These are phyloP conservation scores for Eilema griseolum DNA, from an alignment of 2,888 invertebrate genomes.

Conservation along the genomic window DNA sequence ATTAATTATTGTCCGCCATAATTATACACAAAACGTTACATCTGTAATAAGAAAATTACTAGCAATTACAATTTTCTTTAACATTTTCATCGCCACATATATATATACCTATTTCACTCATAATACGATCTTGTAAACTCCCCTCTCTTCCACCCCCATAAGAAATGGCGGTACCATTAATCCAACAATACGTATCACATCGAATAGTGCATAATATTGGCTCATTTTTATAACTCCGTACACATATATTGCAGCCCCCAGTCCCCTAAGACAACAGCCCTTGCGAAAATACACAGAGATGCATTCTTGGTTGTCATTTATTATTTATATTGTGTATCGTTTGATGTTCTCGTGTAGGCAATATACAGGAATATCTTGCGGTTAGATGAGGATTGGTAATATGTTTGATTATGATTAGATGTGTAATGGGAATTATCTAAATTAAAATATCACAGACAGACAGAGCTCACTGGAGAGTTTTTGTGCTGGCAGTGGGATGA, in stretches of 20 bases:
- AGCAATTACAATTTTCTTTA: no score
- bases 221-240: constrained; percentile 76
- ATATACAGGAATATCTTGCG: background rate
- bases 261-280: constrained; percentile 58
- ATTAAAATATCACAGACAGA: no score
- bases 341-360: constrained; percentile 17
- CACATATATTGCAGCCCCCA: constrained; percentile 72
- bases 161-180: background rate
- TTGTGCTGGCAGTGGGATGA: no score
- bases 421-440: no score
- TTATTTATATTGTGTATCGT: constrained; percentile 43
- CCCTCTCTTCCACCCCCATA: background rate
- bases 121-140: background rate
- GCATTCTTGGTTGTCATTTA: constrained; percentile 81
- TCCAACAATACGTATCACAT: constrained; percentile 52
- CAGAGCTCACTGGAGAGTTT: no score
- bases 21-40: background rate
- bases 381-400: background rate
- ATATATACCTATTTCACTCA: background rate
- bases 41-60: background rate
- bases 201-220: constrained; percentile 82
- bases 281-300: constrained; percentile 60
- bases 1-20: no score
- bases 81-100: background rate
- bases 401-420: background rate